Evolutionary conservation across 1,140 invertebrate species (phyloP), one percentile per base, ranked within the genome.

Genomic region (Idris sp.): DNA sequence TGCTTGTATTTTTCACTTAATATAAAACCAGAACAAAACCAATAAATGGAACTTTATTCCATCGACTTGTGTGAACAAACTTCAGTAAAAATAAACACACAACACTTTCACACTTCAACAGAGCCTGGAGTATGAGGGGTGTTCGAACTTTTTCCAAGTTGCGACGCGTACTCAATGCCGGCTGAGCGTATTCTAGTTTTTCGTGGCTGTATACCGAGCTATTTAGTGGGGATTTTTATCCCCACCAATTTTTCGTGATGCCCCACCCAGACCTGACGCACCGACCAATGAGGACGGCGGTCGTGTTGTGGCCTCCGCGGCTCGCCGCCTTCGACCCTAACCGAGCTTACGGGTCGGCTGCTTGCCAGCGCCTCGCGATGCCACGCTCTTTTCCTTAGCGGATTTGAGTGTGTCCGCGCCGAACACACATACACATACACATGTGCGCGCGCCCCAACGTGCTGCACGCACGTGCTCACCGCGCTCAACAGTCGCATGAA

Each of bases 271-370:
- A 64, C 69, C 53, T 74, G 73, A 64, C 78, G 81, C 81, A 82
- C 79, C 85, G 83, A 88, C 86, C 86, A 87, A 86, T 87, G 84
- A 84, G 84, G 84, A 81, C 77, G 73, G 86, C 81, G 86, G 86
- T 87, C 83, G 86, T 87, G 85, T 87, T 87, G 86, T 86, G 86
- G 86, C 84, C 83, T 83, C 81, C 81, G 86, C 76, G 86, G 86
- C 86, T 85, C 82, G 85, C 85, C 86, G 85, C 85, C 85, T 85
- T 86, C 82, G 77, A 71, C 51, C 56, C 74, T 71, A 76, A 53
- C 59, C 68, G 64, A 64, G 62, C 74, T 77, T 73, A 76, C 49
- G 68, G 61, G 64, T 56, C 74, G 64, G 74, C 59, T 74, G 73
- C 76, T 72, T 67, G 54, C 51, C 49, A 56, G 49, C 53, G 62